Evolutionary conservation across 2,797 vertebrate species (phyloP).

Genomic region (Limnodromus scolopaceus): DNA sequence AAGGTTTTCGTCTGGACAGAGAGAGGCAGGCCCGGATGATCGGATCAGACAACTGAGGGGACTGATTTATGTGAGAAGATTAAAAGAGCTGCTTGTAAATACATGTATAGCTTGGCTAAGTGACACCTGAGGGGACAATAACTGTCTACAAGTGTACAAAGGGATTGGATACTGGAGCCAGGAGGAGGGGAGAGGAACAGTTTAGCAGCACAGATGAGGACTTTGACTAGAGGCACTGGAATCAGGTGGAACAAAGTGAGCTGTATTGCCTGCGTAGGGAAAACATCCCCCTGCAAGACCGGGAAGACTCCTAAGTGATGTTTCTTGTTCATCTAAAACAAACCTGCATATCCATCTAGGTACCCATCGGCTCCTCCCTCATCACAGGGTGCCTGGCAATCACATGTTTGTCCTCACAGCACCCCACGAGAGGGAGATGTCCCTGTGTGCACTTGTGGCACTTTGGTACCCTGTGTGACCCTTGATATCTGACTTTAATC

Average conservation of each 20-base stretch:
- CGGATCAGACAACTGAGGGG: constrained; percentile 25
- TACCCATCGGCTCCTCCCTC: background rate
- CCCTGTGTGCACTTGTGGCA: background rate
- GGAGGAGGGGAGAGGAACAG: background rate
- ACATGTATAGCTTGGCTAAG: constrained; percentile 54
- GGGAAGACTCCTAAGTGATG: rapidly evolving
- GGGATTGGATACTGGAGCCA: background rate
- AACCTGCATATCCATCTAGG: background rate
- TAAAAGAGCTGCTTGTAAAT: constrained; percentile 62
- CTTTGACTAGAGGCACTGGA: background rate
- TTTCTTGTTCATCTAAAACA: background rate
- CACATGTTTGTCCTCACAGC: background rate
- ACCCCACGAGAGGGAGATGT: background rate
- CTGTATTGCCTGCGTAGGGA: background rate
- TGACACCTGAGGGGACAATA: constrained; percentile 68
- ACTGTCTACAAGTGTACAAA: constrained; percentile 45
- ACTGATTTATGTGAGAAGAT: constrained; percentile 62
- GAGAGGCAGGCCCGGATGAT: constrained; percentile 44
- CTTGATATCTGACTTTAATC: background rate
- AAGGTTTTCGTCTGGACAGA: background rate
- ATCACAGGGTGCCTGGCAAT: background rate
- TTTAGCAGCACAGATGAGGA: background rate
- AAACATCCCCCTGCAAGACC: background rate
- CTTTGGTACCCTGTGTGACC: background rate
- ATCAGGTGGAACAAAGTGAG: background rate